These are phyloP conservation scores for Brachylomia viminalis DNA, from an alignment of 2,888 invertebrate species.

Conservation along the genomic window DNA sequence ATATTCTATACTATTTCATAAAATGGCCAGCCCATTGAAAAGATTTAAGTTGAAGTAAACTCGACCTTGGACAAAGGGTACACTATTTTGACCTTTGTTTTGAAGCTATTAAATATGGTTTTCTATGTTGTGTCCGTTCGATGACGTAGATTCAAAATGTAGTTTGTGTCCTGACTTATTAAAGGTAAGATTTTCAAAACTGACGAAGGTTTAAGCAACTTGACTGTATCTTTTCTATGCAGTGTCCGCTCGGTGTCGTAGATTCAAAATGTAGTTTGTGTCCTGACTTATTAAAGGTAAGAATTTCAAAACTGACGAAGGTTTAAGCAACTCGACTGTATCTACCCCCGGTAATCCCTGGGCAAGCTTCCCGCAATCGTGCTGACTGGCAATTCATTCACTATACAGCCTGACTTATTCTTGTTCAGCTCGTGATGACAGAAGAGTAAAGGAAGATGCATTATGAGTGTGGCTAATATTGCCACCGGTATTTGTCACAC, in stretches of 20 bases:
- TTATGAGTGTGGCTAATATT: conserved; percentile 3
- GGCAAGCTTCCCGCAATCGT: neutral
- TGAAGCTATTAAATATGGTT: neutral
- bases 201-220: neutral
- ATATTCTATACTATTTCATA: no score
- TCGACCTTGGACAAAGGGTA: neutral
- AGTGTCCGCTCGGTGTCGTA: neutral
- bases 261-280: neutral
- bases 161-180: neutral
- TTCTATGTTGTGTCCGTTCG: neutral
- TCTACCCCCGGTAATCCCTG: neutral
- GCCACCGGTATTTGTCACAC: conserved; percentile 18
- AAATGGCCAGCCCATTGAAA: neutral
- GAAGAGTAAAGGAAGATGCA: neutral
- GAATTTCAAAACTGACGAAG: neutral
- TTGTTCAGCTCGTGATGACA: neutral
- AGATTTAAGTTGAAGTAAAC: neutral
- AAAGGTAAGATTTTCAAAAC: neutral
- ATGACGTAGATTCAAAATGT: neutral
- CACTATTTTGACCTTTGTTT: neutral
- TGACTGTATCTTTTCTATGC: neutral
- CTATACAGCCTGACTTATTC: conserved; percentile 15
- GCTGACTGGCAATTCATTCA: conserved; percentile 9
- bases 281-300: neutral
- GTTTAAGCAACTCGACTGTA: neutral